Conservation (phyloP, 2,888 invertebrate species). For the Nomada fucata region DNA sequence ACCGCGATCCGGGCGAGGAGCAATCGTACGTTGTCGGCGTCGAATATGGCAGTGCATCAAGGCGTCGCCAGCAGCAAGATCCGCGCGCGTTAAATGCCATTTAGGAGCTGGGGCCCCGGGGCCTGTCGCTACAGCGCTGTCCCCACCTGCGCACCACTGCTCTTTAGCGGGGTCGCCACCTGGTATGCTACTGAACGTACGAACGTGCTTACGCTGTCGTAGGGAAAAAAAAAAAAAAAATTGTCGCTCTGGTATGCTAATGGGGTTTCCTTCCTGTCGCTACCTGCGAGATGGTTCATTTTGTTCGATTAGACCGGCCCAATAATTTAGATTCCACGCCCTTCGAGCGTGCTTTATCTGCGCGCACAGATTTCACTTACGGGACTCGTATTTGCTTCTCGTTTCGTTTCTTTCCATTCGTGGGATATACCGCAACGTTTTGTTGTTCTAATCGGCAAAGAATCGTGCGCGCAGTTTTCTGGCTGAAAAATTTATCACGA, state of each 20-base stretch:
- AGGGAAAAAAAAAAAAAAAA: conserved; percentile 57
- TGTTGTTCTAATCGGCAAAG: background rate
- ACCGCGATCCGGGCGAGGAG: conserved; percentile 84
- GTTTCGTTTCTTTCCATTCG: background rate
- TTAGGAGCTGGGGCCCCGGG: conserved; percentile 86
- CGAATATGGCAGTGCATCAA: conserved; percentile 87
- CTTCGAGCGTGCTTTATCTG: too few relatives aligned
- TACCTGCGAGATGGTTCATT: conserved; percentile 37
- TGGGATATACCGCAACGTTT: conserved; percentile 1
- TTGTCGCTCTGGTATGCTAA: conserved; percentile 68
- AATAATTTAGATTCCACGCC: background rate
- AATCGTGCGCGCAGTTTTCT: conserved; percentile 41
- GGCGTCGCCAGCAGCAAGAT: conserved; percentile 84
- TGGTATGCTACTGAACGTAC: conserved; percentile 75
- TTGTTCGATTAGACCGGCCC: conserved; percentile 17
- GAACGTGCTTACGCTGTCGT: conserved; percentile 75
- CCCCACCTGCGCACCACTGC: conserved; percentile 83
- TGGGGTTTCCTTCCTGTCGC: conserved; percentile 71
- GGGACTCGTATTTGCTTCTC: background rate
- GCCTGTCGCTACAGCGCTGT: conserved; percentile 83
- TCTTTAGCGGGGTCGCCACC: conserved; percentile 76
- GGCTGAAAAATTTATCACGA: background rate
- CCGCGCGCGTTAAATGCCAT: conserved; percentile 90
- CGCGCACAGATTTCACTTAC: too few relatives aligned
- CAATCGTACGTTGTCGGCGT: conserved; percentile 84